These are phyloP conservation scores for Thamnophis sirtalis DNA, from an alignment of 2,113 vertebrate species.

Conservation along the genomic window DNA sequence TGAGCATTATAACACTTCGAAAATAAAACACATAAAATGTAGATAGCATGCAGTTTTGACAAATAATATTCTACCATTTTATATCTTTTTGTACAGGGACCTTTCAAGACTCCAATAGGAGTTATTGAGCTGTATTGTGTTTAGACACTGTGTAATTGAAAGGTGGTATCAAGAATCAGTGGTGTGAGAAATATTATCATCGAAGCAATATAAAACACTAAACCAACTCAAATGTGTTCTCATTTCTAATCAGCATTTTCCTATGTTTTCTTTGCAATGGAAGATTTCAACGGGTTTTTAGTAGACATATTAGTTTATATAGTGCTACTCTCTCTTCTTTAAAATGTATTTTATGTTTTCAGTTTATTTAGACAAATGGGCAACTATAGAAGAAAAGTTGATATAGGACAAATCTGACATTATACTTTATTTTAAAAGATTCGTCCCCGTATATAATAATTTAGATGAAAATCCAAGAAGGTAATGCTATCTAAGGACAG, in stretches of 20 bases:
- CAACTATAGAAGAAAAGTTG: background rate
- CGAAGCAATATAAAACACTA: background rate
- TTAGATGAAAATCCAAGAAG: background rate
- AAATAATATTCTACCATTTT: background rate
- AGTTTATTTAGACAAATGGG: background rate
- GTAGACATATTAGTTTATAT: background rate
- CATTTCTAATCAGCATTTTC: background rate
- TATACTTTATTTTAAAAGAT: background rate
- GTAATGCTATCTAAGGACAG: rapidly evolving
- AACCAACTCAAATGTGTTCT: background rate
- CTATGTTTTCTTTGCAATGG: background rate
- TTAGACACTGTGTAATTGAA: background rate
- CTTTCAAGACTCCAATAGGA: background rate
- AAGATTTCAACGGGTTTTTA: background rate
- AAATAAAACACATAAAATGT: rapidly evolving
- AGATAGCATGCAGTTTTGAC: background rate
- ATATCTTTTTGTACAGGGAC: background rate
- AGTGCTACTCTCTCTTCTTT: too few species aligned
- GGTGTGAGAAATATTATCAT: background rate
- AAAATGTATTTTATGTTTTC: background rate
- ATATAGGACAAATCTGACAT: background rate
- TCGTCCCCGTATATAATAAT: rapidly evolving
- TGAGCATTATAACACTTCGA: rapidly evolving
- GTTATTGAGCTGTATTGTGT: background rate
- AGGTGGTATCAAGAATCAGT: background rate